Conservation (phyloP, 2,888 invertebrate genomes). For the Schizotus pectinicornis region DNA sequence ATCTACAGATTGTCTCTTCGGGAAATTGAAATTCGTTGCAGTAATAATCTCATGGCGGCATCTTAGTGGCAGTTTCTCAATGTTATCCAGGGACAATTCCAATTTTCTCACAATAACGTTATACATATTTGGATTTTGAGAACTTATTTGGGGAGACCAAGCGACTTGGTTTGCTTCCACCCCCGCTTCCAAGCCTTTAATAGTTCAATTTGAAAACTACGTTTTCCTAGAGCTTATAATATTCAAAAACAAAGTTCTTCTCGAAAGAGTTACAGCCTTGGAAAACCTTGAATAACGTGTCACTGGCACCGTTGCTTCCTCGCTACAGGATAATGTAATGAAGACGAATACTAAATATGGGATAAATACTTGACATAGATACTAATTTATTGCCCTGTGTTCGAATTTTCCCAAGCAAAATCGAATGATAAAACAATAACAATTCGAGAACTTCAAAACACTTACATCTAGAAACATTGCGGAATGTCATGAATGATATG, state of each 20-base stretch:
- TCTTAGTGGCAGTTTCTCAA: constrained; percentile 7
- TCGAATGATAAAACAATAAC: constrained; percentile 25
- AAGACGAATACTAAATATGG: constrained; percentile 5
- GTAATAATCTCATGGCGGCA: constrained; percentile 26
- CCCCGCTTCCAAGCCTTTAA: no score
- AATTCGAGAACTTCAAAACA: constrained; percentile 11
- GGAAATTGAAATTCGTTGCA: constrained; percentile 48
- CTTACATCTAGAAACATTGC: constrained; percentile 15
- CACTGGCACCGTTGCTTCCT: background rate
- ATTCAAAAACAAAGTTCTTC: no score
- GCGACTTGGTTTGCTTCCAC: no score
- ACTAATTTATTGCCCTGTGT: constrained; percentile 43
- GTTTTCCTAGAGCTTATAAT: no score
- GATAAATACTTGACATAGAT: constrained; percentile 6
- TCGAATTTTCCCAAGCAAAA: constrained; percentile 37
- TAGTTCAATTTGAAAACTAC: no score
- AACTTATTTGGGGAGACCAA: no score
- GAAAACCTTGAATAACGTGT: constrained; percentile 8
- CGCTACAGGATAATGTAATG: constrained; percentile 8
- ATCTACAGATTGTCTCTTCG: constrained; percentile 49
- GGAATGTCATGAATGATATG: constrained; percentile 39
- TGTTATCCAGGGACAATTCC: background rate
- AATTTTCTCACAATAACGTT: no score
- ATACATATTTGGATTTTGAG: no score
- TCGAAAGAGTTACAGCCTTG: no score